Evolutionary conservation across 2,113 vertebrate species (phyloP), one percentile per base, ranked within the genome.

Genomic region (Procapra przewalskii): DNA sequence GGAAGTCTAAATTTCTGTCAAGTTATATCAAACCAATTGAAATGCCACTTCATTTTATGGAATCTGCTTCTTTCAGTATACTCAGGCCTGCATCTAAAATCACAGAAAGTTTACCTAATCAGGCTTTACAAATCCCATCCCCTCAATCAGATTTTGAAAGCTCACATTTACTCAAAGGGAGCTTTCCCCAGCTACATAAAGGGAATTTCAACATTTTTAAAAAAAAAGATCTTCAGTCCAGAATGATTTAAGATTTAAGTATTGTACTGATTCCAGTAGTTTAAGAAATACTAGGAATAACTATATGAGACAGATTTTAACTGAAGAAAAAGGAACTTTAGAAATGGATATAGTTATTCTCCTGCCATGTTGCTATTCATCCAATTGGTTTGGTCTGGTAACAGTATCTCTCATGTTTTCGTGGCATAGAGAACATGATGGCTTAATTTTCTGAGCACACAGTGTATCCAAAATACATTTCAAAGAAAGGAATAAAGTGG

Each of bases 121-220:
- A 43, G 64, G 60, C 79, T 93, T 97, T 62, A 90, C n/a, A 95
- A 97, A 86, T 94, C 88, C 54, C 36, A 25, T 48, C 50, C 90
- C 43, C 33, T 88, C 85, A 36, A 50, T 21, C 57, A 80, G 23
- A 77, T 95, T 87, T 91, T 50, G 54, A 88, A 90, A 67, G 7
- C 4, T 81, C 80, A 40, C 6, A 62, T 27, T 54, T 75, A 79
- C 82, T 54, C 1, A 25, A 91, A 82, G 54, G 48, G 91, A 96
- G 27, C 23, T 94, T 94, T 85, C 50, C 31, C 54, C 88, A 67
- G 17, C 3, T 15, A 64, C 77, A 59, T 50, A 94, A 64, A 90
- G 40, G 91, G 21, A 93, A 90, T 60, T 81, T 43, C 10, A 64
- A 92, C 21, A 79, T 82, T 88, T 87, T 91, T 54, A 33, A 12